Evolutionary conservation across 92 coral and sea anemone species (phyloP), one percentile per base, ranked within the genome.

Genomic region (Actinostola sp.): DNA sequence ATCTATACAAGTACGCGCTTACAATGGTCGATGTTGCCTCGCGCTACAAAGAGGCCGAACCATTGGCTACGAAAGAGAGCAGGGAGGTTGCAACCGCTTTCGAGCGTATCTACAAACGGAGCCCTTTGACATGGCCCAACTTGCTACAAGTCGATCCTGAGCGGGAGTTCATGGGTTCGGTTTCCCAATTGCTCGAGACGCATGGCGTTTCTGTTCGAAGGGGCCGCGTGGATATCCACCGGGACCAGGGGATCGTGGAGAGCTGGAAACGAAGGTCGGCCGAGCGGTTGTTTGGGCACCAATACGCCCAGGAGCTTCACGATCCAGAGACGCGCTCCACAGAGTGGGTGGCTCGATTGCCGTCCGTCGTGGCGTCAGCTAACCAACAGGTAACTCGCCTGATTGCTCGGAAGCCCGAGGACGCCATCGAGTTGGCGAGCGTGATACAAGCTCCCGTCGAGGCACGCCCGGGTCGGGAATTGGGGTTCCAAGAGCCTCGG

Each of bases 41-140:
- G 26, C 55, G 66, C 17, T 65, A 51, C 56, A 76, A 76, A 27
- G 82, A 65, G 55, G 82, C 75, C 41, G 38, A 66, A 28, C 82
- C 75, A 0, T 30, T 77, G 57, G 35, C 66, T 7, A 50, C 42
- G 0, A 77, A 77, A 56, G 46, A 24, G 0, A 20, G 45, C 9
- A 60, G 17, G 4, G 75, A 77, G 61, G 75, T 77, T 39, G 67
- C 68, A 17, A 20, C 8, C 13, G 67, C 82, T 32, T 49, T 77
- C 14, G 21, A 24, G 17, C 23, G 27, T n/a, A 77, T 66, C 30
- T 77, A 66, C 75, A 66, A 39, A n/a, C 68, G 73, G 3, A 34
- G 75, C 27, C 75, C 75, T 17, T 24, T 77, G 57, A 54, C 14
- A 24, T 77, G 56, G 49, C 82, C 82, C 2, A 38, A 67, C 19